Evolutionary conservation across 2,797 vertebrate genomes (phyloP).

Genomic region (Furcifer pardalis): DNA sequence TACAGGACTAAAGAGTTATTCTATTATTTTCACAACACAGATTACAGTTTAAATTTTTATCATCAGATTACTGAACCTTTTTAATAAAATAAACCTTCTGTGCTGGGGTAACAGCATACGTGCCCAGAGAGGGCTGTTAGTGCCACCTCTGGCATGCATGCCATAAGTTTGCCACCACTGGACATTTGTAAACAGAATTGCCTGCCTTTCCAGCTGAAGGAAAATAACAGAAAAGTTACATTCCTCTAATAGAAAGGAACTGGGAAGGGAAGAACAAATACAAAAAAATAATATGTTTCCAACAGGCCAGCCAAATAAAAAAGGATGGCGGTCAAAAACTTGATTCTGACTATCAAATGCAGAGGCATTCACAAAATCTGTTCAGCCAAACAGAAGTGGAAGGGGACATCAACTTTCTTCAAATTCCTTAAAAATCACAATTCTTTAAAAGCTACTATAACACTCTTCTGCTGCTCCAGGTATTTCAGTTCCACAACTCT

Average conservation of each 20-base stretch:
- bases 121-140: no score
- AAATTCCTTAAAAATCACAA: neutral
- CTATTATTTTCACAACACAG: neutral
- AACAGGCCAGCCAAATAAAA: neutral
- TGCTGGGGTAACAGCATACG: no score
- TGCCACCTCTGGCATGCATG: no score
- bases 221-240: neutral
- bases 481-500: conserved; percentile 34
- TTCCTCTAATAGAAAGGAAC: neutral
- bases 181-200: accelerated
- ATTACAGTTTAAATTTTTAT: neutral
- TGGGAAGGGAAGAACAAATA: neutral
- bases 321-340: accelerated
- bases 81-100: neutral
- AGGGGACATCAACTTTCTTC: neutral
- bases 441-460: neutral
- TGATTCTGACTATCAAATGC: neutral
- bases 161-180: no score
- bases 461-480: conserved; percentile 16
- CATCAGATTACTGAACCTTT: accelerated
- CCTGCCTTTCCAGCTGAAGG: neutral
- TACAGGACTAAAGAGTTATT: neutral
- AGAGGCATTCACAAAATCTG: neutral
- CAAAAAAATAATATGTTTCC: neutral
- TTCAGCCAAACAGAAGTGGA: no score